Percentiles rank a stretch among this genome's conserved stretches.
phyloP scores from a whole-genome alignment of 2,113 vertebrate species.

The Xyliphius kryptos region DNA sequence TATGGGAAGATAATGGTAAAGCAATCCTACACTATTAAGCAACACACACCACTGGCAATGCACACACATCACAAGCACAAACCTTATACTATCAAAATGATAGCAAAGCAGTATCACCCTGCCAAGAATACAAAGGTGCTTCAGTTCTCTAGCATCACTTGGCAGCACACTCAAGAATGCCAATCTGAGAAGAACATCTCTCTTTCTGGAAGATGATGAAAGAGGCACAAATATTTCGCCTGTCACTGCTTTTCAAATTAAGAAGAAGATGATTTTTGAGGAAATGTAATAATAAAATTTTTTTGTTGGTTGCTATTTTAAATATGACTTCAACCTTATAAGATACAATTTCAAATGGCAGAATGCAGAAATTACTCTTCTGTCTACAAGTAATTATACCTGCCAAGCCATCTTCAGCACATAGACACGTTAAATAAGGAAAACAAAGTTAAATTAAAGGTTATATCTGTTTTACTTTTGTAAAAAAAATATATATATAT shows the following conservation, averaged over 20 bases:
- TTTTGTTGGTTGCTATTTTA: background rate
- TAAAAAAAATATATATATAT: too few species aligned
- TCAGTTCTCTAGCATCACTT: constrained; percentile 25
- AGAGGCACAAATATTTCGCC: constrained; percentile 25
- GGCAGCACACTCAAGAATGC: constrained; percentile 24
- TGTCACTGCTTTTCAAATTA: constrained; percentile 15
- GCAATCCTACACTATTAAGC: background rate
- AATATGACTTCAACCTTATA: background rate
- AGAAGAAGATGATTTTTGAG: constrained; percentile 5
- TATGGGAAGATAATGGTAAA: background rate
- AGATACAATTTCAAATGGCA: constrained; percentile 5
- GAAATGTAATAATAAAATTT: constrained; percentile 16
- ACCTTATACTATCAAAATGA: constrained; percentile 25
- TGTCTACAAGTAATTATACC: background rate
- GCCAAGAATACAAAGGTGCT: constrained; percentile 30
- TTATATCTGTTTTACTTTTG: too few species aligned
- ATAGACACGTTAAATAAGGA: too few species aligned
- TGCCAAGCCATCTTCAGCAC: too few species aligned
- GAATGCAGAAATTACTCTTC: background rate
- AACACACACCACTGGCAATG: background rate
- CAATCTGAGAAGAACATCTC: constrained; percentile 25
- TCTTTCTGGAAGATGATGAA: constrained; percentile 27
- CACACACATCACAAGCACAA: background rate
- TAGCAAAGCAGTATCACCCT: constrained; percentile 21
- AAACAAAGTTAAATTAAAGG: too few species aligned